Evolutionary conservation across 1,140 invertebrate genomes (phyloP).

Genomic region (Lanistes nyassanus): DNA sequence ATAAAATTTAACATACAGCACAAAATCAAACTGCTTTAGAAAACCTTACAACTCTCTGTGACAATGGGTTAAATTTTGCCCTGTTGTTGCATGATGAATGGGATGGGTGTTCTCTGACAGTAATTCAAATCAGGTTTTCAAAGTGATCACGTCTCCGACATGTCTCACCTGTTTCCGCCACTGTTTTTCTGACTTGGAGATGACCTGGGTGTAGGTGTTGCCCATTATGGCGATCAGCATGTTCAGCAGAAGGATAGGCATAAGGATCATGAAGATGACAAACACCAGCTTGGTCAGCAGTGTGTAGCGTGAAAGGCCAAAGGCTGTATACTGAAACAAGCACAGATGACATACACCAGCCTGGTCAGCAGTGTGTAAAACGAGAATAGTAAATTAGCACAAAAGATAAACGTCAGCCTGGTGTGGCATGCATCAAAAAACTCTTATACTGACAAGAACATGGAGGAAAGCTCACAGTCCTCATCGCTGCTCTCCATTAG

Average conservation of each 20-base stretch:
- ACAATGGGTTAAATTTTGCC: background rate
- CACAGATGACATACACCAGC: no score
- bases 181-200: constrained; percentile 97
- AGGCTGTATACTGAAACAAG: constrained; percentile 86
- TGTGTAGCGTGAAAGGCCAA: constrained; percentile 89
- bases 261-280: constrained; percentile 96
- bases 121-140: no score
- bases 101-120: no score
- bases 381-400: no score
- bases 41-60: background rate
- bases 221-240: constrained; percentile 73
- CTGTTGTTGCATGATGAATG: no score
- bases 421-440: no score
- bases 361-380: no score
- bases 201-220: constrained; percentile 77
- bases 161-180: constrained; percentile 92
- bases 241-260: constrained; percentile 84
- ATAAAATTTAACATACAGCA: background rate
- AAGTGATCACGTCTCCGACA: no score
- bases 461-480: no score
- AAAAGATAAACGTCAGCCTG: no score
- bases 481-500: no score
- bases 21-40: background rate
- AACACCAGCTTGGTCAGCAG: constrained; percentile 93
- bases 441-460: no score